Base-by-base conservation (phyloP, 2,113 vertebrate species). In the Sclerurus mexicanus region DNA sequence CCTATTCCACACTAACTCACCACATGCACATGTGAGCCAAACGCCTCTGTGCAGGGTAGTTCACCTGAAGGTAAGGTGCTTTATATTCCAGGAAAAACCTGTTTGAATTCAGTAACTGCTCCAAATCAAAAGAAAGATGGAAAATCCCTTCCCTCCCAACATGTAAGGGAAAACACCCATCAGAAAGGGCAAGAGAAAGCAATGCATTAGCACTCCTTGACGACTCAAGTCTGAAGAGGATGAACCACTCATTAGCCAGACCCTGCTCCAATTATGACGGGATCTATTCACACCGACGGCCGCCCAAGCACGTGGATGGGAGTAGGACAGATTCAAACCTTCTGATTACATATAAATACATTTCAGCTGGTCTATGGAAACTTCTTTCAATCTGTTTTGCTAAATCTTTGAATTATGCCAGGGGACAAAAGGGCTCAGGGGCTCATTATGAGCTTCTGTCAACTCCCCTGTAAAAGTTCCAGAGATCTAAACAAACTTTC, bases 321-420 rank as follows among this genome's bases (percentile, higher is more conserved):
- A 56, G 68, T n/a, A 81, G 87, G 59, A 24, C 17, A 81, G 90
- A 83, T 44, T 86, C 85, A 88, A 71, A 63, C 11, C 5, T 50
- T 78, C 76, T 35, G 68, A 80, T 75, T 90, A 66, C 66, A 89
- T 87, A 93, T 87, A 96, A 95, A 93, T 90, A 78, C 23, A 96
- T 93, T 87, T 94, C 92, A 95, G 59, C 69, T 92, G 59, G 55
- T 64, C 87, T 63, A 33, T 8, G 49, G 77, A 87, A 93, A 58
- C 86, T 66, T 83, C n/a, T 85, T 95, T 71, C 88, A 82, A 73
- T 33, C 63, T 46, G 49, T 58, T 93, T 75, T 89, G 50, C 49
- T 68, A 86, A 67, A 92, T 92, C 89, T 92, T 83, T 14, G 0
- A 79, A 93, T 82, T 90, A 95, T 86, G 59, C 73, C 81, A 90